phyloP scores from a whole-genome alignment of 2,797 vertebrate species.

The Tamandua tetradactyla region DNA sequence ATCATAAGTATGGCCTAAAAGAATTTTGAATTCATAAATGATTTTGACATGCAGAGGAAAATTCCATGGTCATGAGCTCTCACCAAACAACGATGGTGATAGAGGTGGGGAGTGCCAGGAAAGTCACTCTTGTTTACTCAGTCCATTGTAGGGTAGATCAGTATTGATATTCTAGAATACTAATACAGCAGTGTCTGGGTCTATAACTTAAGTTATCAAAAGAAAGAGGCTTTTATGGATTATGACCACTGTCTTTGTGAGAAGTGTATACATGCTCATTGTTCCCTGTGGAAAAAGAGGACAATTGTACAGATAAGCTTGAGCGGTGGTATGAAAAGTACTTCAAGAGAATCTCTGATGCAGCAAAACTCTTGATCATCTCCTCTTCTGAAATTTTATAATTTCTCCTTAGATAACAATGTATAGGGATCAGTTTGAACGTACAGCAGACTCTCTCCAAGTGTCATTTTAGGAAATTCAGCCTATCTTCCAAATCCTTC shows the following conservation, averaged over 20 bases:
- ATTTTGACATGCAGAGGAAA: constrained; percentile 51
- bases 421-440: neutral
- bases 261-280: constrained; percentile 81
- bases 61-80: constrained; percentile 59
- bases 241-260: constrained; percentile 74
- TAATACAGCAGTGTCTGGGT: constrained; percentile 76
- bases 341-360: constrained; percentile 68
- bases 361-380: neutral
- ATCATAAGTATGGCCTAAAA: neutral
- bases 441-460: neutral
- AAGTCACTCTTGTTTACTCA: constrained; percentile 72
- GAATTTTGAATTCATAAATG: constrained; percentile 48
- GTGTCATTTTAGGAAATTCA: neutral
- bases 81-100: constrained; percentile 57
- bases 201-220: constrained; percentile 79
- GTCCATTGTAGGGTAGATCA: constrained; percentile 69
- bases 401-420: constrained; percentile 11
- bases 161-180: constrained; percentile 8
- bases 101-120: neutral
- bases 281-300: constrained; percentile 80
- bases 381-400: neutral
- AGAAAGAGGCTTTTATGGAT: constrained; percentile 84
- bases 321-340: constrained; percentile 62
- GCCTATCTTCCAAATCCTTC: neutral
- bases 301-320: constrained; percentile 76